phyloP scores from a whole-genome alignment of 2,797 vertebrate genomes.

The Novumbra hubbsi region DNA sequence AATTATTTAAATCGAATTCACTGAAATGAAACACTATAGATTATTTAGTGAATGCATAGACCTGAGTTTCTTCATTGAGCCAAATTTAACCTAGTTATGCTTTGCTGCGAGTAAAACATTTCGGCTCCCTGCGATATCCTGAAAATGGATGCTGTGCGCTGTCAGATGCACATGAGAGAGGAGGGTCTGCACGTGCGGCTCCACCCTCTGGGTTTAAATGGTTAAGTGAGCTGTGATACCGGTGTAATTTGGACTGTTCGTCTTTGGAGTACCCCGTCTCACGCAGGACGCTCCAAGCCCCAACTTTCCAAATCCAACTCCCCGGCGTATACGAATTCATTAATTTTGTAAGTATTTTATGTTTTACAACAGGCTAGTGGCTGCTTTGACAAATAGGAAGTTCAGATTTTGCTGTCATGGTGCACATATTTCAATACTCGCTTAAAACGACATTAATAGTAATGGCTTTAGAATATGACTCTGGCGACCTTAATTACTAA shows the following conservation, averaged over 20 bases:
- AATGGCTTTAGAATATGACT: background rate
- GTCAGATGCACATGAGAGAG: slow-evolving; percentile 26
- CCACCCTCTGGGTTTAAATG: slow-evolving; percentile 76
- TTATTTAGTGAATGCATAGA: too few species aligned
- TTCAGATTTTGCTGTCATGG: background rate
- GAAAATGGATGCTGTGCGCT: slow-evolving; percentile 41
- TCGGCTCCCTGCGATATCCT: too few species aligned
- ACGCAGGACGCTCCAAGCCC: slow-evolving; percentile 62
- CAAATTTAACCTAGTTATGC: background rate
- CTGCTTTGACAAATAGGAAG: background rate
- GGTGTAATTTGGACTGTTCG: slow-evolving; percentile 75
- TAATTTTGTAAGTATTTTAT: slow-evolving; percentile 64
- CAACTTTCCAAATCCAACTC: slow-evolving; percentile 53
- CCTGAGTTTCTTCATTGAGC: background rate
- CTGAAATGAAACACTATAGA: too few species aligned
- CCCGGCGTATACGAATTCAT: slow-evolving; percentile 24
- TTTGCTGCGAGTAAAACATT: background rate
- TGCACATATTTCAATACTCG: slow-evolving; percentile 43
- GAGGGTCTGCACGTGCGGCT: slow-evolving; percentile 41
- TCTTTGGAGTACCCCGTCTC: slow-evolving; percentile 71
- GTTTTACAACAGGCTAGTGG: background rate
- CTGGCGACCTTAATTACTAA: background rate
- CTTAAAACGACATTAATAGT: background rate
- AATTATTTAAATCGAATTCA: too few species aligned
- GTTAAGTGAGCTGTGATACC: slow-evolving; percentile 42